Percentiles rank a stretch among this genome's conserved stretches.
Evolutionary conservation across 1,140 invertebrate species (phyloP).

Genomic region (Pomacea maculata): DNA sequence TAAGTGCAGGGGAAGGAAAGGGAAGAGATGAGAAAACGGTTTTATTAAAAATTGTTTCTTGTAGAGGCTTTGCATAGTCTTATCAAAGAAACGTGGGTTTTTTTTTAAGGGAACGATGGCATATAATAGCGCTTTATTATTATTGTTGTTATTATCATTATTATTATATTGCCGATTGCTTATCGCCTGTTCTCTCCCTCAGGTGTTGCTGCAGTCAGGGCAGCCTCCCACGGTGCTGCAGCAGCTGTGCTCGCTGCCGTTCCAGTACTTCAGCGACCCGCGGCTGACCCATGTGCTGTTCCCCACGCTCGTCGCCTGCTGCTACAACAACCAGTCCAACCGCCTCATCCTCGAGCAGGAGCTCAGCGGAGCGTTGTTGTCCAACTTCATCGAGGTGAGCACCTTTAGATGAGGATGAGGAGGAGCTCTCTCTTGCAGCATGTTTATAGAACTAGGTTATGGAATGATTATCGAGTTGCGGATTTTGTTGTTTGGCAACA

Average conservation of each 20-base stretch:
- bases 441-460: background rate
- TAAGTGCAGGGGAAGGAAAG: too few relatives aligned
- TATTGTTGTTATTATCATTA: background rate
- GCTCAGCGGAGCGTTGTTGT: slow-evolving; percentile 73
- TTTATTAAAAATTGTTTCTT: too few relatives aligned
- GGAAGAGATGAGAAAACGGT: too few relatives aligned
- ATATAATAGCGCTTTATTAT: background rate
- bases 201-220: slow-evolving; percentile 82
- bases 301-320: slow-evolving; percentile 86
- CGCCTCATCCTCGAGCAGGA: slow-evolving; percentile 80
- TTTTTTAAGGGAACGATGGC: too few relatives aligned
- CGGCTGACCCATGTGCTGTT: slow-evolving; percentile 80
- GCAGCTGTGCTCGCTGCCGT: slow-evolving; percentile 88
- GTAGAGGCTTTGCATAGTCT: too few relatives aligned
- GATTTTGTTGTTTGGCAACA: too few relatives aligned
- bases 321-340: slow-evolving; percentile 77
- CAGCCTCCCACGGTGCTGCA: slow-evolving; percentile 86
- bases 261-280: slow-evolving; percentile 86
- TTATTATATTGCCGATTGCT: background rate
- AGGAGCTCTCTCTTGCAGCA: background rate
- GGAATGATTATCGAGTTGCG: background rate
- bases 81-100: too few relatives aligned
- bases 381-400: slow-evolving; percentile 66
- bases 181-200: slow-evolving; percentile 24
- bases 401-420: background rate